phyloP scores from a whole-genome alignment of 2,888 invertebrate genomes.

The Trichopoda pennipes region DNA sequence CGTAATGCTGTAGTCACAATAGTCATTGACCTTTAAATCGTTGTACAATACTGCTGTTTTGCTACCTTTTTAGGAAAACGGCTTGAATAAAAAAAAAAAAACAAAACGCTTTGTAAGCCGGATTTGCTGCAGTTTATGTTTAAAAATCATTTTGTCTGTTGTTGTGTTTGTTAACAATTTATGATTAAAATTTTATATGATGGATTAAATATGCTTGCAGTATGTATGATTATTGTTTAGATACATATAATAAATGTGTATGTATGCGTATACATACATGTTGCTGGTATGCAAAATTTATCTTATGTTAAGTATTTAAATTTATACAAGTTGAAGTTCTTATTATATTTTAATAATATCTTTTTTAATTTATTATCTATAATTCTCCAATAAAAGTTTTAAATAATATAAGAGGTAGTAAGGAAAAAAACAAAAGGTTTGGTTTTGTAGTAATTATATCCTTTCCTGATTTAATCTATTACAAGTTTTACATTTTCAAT shows the following conservation, averaged over 20 bases:
- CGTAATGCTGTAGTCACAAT: constrained; percentile 28
- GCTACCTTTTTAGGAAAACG: constrained; percentile 26
- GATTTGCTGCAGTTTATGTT: constrained; percentile 47
- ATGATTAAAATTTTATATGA: constrained; percentile 49
- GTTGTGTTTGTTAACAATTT: constrained; percentile 17
- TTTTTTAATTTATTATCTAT: too few relatives aligned
- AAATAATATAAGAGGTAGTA: too few relatives aligned
- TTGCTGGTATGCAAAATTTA: background rate
- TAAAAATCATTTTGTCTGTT: constrained; percentile 2
- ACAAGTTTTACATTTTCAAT: too few relatives aligned
- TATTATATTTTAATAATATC: too few relatives aligned
- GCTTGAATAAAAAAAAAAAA: constrained; percentile 2
- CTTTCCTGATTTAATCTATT: too few relatives aligned
- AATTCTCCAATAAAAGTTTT: too few relatives aligned
- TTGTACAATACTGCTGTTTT: constrained; percentile 24
- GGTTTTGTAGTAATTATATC: too few relatives aligned
- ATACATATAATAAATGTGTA: constrained; percentile 9
- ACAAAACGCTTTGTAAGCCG: constrained; percentile 30
- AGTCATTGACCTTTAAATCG: constrained; percentile 69
- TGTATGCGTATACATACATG: too few relatives aligned
- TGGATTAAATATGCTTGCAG: constrained; percentile 47
- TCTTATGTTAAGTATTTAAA: too few relatives aligned
- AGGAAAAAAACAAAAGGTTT: too few relatives aligned
- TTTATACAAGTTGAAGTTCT: too few relatives aligned
- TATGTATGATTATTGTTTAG: background rate